phyloP scores from a whole-genome alignment of 2,113 vertebrate species.

The Lampris incognitus region DNA sequence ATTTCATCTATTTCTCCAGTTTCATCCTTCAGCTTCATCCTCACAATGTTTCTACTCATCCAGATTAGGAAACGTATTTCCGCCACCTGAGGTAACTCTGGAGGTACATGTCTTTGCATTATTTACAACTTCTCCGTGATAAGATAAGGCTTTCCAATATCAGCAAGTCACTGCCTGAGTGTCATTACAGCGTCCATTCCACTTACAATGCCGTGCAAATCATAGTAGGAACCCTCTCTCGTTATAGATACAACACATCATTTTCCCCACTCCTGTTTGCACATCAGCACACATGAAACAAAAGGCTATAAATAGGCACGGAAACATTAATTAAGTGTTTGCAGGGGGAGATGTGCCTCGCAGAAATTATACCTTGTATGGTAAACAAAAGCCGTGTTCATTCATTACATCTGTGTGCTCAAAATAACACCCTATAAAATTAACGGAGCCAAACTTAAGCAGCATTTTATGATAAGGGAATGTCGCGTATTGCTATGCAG shows the following conservation, averaged over 20 bases:
- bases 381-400: conserved; percentile 43
- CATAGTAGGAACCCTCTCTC: background rate
- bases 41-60: too few relatives aligned
- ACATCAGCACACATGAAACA: conserved; percentile 24
- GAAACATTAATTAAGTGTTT: conserved; percentile 73
- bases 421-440: conserved; percentile 19
- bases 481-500: conserved; percentile 29
- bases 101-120: too few relatives aligned
- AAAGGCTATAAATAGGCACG: conserved; percentile 73
- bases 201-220: conserved; percentile 1
- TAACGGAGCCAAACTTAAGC: conserved; percentile 17
- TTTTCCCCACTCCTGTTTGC: conserved; percentile 38
- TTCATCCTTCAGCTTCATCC: too few relatives aligned
- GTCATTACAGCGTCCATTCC: background rate
- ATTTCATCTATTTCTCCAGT: too few relatives aligned
- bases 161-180: background rate
- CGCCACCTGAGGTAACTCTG: too few relatives aligned
- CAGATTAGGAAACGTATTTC: too few relatives aligned
- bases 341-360: conserved; percentile 59
- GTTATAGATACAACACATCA: background rate
- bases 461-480: conserved; percentile 11
- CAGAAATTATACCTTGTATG: conserved; percentile 64
- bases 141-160: background rate
- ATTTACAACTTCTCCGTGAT: background rate
- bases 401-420: background rate